Base-by-base conservation (phyloP, 1,140 invertebrate genomes). In the Latrodectus geometricus region DNA sequence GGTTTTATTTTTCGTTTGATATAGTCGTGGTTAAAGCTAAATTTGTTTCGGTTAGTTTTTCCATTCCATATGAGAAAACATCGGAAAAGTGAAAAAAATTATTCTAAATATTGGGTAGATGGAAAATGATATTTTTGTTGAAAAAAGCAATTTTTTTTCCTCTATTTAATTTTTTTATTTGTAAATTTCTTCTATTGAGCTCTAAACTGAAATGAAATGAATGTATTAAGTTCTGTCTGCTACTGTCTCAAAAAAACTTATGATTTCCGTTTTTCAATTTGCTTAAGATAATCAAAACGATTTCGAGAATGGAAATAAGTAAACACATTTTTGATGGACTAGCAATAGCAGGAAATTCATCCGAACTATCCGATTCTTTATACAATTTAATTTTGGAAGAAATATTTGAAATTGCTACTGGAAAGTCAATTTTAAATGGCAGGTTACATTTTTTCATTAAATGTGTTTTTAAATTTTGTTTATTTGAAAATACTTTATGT, bases 251-350 rank as follows among this genome's bases (percentile, higher is more conserved):
- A 11, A 17, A 11, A 11, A 1, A 61, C 17, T 61, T n/a, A n/a
- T n/a, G n/a, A 61, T 61, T 3, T 61, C 17, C 0, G 54, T 61
- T 61, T 61, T 14, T 61, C 11, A 14, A 11, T 61, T 8, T 61
- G 8, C 0, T 61, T 61, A 8, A 17, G 54, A 8, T 61, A 8
- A 17, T 8, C 35, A 8, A 61, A 14, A 8, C 11, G 54, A 61
- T 61, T 61, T 61, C 3, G 8, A 61, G 17, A 4, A 74, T 74
- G 72, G 72, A 74, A 74, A 15, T 74, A 35, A 74, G 72, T 50
- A 74, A 74, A 74, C 35, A 74, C 20, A 74, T 74, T n/a, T 4
- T 74, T 5, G 72, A 74, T 48, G 72, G 72, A 49, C 14, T 74
- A 12, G 8, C 23, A 4, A 48, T 50, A 5, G 72, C 72, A 50